phyloP scores from a whole-genome alignment of 2,113 vertebrate genomes.

The Terrapene triunguis region DNA sequence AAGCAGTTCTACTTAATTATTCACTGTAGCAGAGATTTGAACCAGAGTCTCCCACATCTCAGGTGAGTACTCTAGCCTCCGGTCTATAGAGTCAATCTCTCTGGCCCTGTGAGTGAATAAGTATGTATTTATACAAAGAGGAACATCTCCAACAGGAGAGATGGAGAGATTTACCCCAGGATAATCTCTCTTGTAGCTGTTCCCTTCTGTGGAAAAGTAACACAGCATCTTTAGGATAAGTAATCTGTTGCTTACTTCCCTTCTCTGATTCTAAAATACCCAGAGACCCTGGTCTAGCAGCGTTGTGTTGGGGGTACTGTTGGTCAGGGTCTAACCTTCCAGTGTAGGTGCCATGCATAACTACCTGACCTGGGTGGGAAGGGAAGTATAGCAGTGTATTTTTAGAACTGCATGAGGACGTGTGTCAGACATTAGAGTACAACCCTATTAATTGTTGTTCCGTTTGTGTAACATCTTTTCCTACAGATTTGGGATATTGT shows the following conservation, averaged over 20 bases:
- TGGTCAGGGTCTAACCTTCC: not conserved
- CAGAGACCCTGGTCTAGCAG: not conserved
- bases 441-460: not conserved
- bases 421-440: not conserved
- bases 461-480: not conserved
- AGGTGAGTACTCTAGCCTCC: not conserved
- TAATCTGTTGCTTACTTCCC: not conserved
- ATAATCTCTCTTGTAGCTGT: not conserved
- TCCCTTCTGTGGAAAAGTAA: not conserved
- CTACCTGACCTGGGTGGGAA: not conserved
- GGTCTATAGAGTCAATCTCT: not conserved
- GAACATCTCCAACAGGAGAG: not conserved
- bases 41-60: not conserved
- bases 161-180: not conserved
- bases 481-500: slow-evolving; percentile 84
- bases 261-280: not conserved
- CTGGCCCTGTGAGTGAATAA: not conserved
- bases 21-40: no score
- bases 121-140: not conserved
- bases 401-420: not conserved
- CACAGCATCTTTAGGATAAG: not conserved
- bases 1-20: not conserved
- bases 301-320: not conserved
- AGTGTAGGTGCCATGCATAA: not conserved
- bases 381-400: not conserved